Evolutionary conservation across 2,113 vertebrate species (phyloP), one percentile per base, ranked within the genome.

Genomic region (Amphilophus citrinellus): DNA sequence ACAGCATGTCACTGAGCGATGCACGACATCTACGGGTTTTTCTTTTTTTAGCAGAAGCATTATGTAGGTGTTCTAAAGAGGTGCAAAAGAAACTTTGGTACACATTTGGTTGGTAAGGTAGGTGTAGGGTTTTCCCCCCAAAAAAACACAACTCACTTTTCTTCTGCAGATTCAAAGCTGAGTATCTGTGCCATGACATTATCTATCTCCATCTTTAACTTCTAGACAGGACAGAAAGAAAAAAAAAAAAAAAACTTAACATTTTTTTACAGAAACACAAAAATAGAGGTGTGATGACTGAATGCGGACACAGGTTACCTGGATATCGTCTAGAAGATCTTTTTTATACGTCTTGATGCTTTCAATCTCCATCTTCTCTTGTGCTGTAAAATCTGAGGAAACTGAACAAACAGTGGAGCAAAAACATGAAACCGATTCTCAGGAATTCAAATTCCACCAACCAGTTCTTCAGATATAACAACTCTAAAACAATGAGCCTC

Each of bases 301-400:
- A 24, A 9, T 30, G 13, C 20, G 18, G 7, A 1, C 1, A 10
- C 42, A 53, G 20, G 14, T 30, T 88, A 92, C 98, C 97, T 98
- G 96, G 81, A 99, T 99, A 53, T 99, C 98, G n/a, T 97, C 97
- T 92, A 98, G 88, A 59, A 99, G 97, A 44, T 96, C 95, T 47
- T 96, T 85, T 83, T 93, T 97, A 86, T 97, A 96, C 86, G 94
- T 93, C 86, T 93, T 97, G 77, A 98, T 97, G 37, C 7, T 89
- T 82, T 98, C 95, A 3, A 99, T 93, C 94, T 98, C 98, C 92
- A 96, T 93, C 4, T 92, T 84, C 92, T 99, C 98, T 71, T 92
- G 86, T 2, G 89, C 88, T 22, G 92, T 97, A 79, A 98, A 96
- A 37, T 96, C 97, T 14, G 86, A 65, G 27, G 96, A 87, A 56